Percentiles rank a stretch among this genome's conserved stretches.
phyloP scores from a whole-genome alignment of 2,113 vertebrate species.

The Gobiocypris rarus region DNA sequence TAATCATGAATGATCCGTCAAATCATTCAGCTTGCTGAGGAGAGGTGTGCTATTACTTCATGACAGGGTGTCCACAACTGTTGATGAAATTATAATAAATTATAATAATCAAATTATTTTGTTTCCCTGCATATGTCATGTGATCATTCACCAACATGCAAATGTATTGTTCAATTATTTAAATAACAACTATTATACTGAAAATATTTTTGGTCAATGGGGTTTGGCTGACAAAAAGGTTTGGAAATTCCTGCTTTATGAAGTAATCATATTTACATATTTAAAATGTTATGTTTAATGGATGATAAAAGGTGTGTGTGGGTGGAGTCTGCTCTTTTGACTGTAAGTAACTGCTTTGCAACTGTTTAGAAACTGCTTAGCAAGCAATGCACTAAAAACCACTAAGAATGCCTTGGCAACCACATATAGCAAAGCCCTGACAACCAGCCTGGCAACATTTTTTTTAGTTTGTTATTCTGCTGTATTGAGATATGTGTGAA shows the following conservation, averaged over 20 bases:
- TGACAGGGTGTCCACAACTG: not conserved
- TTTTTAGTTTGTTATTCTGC: not conserved
- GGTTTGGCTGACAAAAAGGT: not conserved
- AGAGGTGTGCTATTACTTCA: not conserved
- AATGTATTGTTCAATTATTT: not conserved
- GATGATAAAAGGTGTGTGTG: not conserved
- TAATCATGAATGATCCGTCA: not conserved
- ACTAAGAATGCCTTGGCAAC: not conserved
- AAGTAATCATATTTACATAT: not conserved
- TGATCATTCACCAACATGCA: not conserved
- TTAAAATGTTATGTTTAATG: not conserved
- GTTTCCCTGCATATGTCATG: not conserved
- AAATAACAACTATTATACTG: not conserved
- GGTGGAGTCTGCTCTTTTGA: not conserved
- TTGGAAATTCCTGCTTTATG: not conserved
- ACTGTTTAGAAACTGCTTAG: not conserved
- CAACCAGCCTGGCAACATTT: not conserved
- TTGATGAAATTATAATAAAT: not conserved
- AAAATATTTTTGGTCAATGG: not conserved
- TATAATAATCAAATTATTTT: not conserved
- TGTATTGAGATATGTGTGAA: slow-evolving; percentile 18
- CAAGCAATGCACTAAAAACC: not conserved
- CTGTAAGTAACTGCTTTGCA: not conserved
- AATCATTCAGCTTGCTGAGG: not conserved
- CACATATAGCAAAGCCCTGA: not conserved